Percentiles rank a stretch among this genome's conserved stretches.
These are phyloP conservation scores for Actenoides lindsayi DNA, from an alignment of 2,113 vertebrate genomes.

Conservation along the genomic window DNA sequence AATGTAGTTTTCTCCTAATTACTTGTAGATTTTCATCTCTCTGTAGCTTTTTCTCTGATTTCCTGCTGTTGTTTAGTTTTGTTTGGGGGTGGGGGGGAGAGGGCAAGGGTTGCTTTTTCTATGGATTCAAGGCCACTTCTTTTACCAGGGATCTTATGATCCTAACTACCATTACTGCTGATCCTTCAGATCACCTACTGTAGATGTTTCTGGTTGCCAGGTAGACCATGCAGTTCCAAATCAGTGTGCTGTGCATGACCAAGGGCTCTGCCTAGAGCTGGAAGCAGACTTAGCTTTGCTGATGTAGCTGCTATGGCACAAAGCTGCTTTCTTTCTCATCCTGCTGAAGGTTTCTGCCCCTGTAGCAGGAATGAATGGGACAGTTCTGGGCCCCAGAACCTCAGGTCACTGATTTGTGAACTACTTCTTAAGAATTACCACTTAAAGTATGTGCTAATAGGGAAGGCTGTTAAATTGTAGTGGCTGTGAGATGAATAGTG, in stretches of 20 bases:
- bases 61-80: neutral
- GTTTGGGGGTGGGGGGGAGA: fast-evolving
- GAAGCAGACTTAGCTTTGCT: neutral
- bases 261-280: neutral
- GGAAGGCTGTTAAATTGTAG: neutral
- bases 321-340: neutral
- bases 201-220: neutral
- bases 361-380: neutral
- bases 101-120: neutral
- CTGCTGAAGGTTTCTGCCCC: neutral
- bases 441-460: neutral
- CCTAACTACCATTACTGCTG: neutral
- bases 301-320: fast-evolving
- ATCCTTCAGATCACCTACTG: neutral
- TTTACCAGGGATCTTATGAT: neutral
- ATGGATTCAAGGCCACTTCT: neutral
- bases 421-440: neutral
- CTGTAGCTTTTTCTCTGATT: neutral
- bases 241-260: fast-evolving
- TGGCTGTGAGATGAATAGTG: neutral
- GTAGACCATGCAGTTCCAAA: neutral
- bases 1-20: neutral
- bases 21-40: neutral
- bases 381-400: neutral
- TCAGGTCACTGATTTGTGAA: neutral